A percentile compares a stretch with the other conserved stretches of the same genome.
phyloP scores from a whole-genome alignment of 2,113 vertebrate species.

The Channa argus region DNA sequence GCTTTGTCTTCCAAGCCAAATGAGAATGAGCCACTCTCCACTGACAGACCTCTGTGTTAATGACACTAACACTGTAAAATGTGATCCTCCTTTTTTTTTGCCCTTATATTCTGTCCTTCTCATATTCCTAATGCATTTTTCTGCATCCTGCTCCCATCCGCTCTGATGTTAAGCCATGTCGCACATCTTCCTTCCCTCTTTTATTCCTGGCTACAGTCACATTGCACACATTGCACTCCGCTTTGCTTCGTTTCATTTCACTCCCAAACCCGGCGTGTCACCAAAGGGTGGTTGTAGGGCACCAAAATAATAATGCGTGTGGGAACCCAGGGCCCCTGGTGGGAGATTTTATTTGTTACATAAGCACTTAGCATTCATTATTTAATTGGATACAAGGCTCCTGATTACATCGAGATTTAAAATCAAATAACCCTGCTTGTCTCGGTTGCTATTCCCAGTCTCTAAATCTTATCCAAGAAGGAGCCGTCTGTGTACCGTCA shows the following conservation, averaged over 20 bases:
- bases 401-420: conserved; percentile 54
- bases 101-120: too few relatives aligned
- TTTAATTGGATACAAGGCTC: conserved; percentile 64
- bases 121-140: neutral
- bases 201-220: conserved; percentile 30
- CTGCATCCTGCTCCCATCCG: conserved; percentile 1
- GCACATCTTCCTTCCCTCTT: conserved; percentile 4
- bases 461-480: neutral
- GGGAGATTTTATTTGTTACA: conserved; percentile 60
- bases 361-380: conserved; percentile 73
- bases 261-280: conserved; percentile 54
- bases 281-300: conserved; percentile 20
- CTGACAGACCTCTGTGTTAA: too few relatives aligned
- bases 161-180: conserved; percentile 22
- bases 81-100: neutral
- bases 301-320: conserved; percentile 57
- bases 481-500: conserved; percentile 8
- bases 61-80: too few relatives aligned
- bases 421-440: conserved; percentile 39
- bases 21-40: too few relatives aligned
- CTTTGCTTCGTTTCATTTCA: conserved; percentile 60
- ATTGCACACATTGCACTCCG: conserved; percentile 42
- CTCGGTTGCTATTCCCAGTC: conserved; percentile 2
- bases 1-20: too few relatives aligned
- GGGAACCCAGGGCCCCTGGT: conserved; percentile 18